Evolutionary conservation across 2,888 invertebrate species (phyloP), one percentile per base, ranked within the genome.

Genomic region (Trisateles emortualis): DNA sequence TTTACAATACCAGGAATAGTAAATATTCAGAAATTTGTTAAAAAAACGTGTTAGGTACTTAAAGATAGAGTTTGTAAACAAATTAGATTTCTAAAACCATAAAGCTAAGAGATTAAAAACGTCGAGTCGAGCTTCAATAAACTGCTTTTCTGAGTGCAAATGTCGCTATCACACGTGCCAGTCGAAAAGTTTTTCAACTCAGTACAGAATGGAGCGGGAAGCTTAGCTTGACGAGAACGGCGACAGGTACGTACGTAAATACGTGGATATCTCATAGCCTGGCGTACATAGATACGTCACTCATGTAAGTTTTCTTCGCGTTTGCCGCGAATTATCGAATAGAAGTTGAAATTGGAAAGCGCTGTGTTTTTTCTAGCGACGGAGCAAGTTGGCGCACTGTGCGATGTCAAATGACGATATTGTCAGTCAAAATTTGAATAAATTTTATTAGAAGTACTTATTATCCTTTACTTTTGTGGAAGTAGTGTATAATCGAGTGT

Each of bases 251-350:
- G 55, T 59, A 65, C 52, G 68, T 70, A 71, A 80, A 82, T 80
- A 76, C 72, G 69, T 68, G 78, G 72, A 68, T 79, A 83, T 86
- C 81, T 75, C 76, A 55, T 67, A 56, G 65, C 78, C 87, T 87
- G 88, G 79, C 76, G 62, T 68, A 68, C 70, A 55, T 69, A 76
- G 90, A 90, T 90, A 91, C 78, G 90, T 90, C 90, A 88, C 83
- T 90, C 90, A 87, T 84, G 74, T 77, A 83, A 89, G 85, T 88
- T 86, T 87, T 83, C 81, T 85, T 83, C 73, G 73, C 71, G 74
- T 72, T 66, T 64, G 26, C 67, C 63, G 63, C 66, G 76, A 82
- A 78, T 78, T 78, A 75, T 78, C 77, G 68, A 74, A 58, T 64
- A 63, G 64, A 79, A 83, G 73, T 83, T 79, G 74, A 75, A 79